Evolutionary conservation across 2,797 vertebrate species (phyloP).

Genomic region (Phrynocephalus forsythii): DNA sequence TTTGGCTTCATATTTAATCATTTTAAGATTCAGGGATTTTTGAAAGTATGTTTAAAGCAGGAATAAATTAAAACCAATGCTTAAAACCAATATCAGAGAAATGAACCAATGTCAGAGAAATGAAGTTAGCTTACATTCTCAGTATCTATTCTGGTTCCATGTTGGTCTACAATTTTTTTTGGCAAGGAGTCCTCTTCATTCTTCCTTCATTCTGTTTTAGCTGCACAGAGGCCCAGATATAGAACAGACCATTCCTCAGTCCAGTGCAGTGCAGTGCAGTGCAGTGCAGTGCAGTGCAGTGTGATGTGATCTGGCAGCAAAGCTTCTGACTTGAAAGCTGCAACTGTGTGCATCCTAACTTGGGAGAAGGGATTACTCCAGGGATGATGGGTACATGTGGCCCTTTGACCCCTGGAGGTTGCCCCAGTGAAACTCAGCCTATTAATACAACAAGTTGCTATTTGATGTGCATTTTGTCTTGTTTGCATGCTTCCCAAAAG

Average conservation of each 20-base stretch:
- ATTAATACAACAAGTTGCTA: neutral
- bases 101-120: neutral
- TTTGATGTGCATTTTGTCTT: too few species aligned
- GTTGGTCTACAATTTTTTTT: neutral
- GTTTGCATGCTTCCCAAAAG: too few species aligned
- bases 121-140: neutral
- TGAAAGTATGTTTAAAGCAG: neutral
- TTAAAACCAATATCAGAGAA: neutral
- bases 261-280: neutral
- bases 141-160: neutral
- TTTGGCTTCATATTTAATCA: constrained; percentile 40
- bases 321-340: neutral
- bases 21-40: neutral
- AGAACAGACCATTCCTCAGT: neutral
- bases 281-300: neutral
- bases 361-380: neutral
- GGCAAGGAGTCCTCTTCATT: neutral
- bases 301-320: neutral
- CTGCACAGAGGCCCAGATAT: neutral
- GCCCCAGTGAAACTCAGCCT: too few species aligned
- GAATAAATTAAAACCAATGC: neutral
- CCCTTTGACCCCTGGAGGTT: too few species aligned
- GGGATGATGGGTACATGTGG: too few species aligned
- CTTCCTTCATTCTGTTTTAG: neutral
- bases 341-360: neutral